Evolutionary conservation across 2,797 vertebrate genomes (phyloP), one percentile per base, ranked within the genome.

Genomic region (Pseudochromis fuscus): DNA sequence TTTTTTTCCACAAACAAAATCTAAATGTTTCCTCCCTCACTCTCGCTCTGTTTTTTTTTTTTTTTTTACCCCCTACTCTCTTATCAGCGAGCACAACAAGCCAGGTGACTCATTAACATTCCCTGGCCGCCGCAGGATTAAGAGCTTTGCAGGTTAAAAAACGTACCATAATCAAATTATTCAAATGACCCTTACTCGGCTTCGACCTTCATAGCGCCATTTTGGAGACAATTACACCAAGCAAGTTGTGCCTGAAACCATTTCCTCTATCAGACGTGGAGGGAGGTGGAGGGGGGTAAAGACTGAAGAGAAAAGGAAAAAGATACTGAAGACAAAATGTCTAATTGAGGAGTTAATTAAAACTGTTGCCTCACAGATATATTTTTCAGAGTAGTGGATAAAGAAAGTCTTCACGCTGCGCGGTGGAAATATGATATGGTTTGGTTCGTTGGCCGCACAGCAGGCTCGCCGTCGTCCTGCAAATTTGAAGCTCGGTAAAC

Each of bases 61-160:
- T 13, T 16, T 2, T 10, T 18, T 18, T 0, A n/a, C 40, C 15
- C 18, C 27, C 18, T 25, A 21, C 18, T 16, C 63, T 70, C 49
- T 86, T 86, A 79, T 81, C 86, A 21, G 28, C 0, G 6, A 55
- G 58, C 59, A 75, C 70, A 84, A 83, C 81, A 65, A 80, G 69
- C 67, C 77, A 88, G 90, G 83, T 88, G 88, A 89, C 87, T 90
- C 72, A 88, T 91, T 91, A 91, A 75, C 79, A 90, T 90, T 92
- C 85, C 64, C 70, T 2, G 35, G 18, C 50, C 48, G 21, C 65
- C 38, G 9, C 48, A 9, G 83, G 90, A 93, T 92, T 90, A 93
- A 88, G 77, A 88, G 88, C 85, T 91, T 87, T 86, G 79, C 82
- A 81, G 85, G 87, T 90, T 77, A 84, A 86, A 87, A 90, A 87